Conservation (phyloP, 2,113 vertebrate species). For the Corythornis cristatus region DNA sequence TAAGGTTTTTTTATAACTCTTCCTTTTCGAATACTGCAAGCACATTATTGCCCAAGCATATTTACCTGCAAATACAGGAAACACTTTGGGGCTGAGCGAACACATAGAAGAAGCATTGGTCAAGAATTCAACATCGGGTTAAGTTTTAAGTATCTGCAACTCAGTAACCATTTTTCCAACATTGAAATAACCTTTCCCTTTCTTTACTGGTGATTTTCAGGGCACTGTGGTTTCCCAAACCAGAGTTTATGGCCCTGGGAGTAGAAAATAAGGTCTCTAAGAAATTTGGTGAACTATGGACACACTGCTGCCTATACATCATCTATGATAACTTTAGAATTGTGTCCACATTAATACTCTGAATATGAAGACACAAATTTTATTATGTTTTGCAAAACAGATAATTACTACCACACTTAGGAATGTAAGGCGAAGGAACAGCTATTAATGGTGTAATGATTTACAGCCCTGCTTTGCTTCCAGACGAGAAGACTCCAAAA, state of each 20-base stretch:
- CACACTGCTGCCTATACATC: background rate
- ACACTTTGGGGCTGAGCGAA: background rate
- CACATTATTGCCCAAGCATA: background rate
- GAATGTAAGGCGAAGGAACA: conserved; percentile 40
- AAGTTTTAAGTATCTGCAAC: background rate
- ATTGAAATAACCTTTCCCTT: background rate
- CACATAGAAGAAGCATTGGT: fast-evolving
- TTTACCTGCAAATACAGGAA: background rate
- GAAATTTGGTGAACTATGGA: background rate
- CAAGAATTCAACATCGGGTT: background rate
- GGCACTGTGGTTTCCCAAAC: background rate
- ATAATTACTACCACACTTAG: conserved; percentile 58
- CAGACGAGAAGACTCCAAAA: conserved; percentile 55
- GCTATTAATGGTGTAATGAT: conserved; percentile 59
- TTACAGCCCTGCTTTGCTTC: conserved; percentile 42
- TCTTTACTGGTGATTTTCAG: background rate
- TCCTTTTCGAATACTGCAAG: background rate
- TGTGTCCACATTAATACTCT: conserved; percentile 4
- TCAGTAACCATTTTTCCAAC: background rate
- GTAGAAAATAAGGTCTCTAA: background rate
- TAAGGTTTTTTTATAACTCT: background rate
- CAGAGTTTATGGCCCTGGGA: background rate
- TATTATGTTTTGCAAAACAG: conserved; percentile 52
- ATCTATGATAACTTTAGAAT: conserved; percentile 20
- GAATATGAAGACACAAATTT: conserved; percentile 40